phyloP scores from a whole-genome alignment of 1,140 invertebrate genomes.

The Orius insidiosus region DNA sequence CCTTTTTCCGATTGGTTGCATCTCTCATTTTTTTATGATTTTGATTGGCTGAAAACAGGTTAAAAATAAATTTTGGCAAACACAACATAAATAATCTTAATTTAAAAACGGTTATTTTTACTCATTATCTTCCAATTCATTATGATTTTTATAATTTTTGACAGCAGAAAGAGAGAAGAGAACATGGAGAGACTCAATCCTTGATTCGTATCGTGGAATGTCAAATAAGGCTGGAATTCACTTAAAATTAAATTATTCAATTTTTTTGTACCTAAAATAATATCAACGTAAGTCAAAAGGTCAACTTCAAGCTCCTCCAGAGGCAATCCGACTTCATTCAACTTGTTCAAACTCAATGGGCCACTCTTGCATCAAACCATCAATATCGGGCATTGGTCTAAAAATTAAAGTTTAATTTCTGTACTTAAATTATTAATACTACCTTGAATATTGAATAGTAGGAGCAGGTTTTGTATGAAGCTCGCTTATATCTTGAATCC shows the following conservation, averaged over 20 bases:
- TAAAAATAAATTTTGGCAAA: too few species aligned
- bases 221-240: conserved; percentile 54
- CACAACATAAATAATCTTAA: too few species aligned
- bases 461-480: conserved; percentile 74
- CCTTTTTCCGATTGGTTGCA: too few species aligned
- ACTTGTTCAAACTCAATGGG: conserved; percentile 66
- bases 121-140: not conserved
- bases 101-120: too few species aligned
- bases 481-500: conserved; percentile 84
- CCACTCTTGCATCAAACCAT: conserved; percentile 89
- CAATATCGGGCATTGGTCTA: conserved; percentile 86
- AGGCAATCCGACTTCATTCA: conserved; percentile 60
- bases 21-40: too few species aligned
- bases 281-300: conserved; percentile 55
- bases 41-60: too few species aligned
- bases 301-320: conserved; percentile 55
- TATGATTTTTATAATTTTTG: conserved; percentile 29
- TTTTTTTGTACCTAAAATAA: conserved; percentile 49
- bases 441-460: conserved; percentile 67
- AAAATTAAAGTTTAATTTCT: not conserved
- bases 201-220: conserved; percentile 64
- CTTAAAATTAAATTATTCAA: conserved; percentile 2
- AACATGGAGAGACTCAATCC: conserved; percentile 76
- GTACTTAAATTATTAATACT: not conserved
- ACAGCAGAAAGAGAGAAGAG: conserved; percentile 69